phyloP scores from a whole-genome alignment of 2,888 invertebrate genomes.

The Pherbina coryleti region DNA sequence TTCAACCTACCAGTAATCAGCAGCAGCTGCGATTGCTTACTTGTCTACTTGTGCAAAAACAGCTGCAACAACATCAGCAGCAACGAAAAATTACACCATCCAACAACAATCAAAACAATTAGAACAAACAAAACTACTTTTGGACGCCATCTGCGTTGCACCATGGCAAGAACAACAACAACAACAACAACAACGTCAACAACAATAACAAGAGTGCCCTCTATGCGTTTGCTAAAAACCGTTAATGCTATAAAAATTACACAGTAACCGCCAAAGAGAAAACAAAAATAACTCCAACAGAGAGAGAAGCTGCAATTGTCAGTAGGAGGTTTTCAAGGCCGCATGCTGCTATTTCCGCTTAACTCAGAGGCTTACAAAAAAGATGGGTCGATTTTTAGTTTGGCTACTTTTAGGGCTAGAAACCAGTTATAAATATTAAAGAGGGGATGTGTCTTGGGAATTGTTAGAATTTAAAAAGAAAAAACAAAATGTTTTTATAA shows the following conservation, averaged over 20 bases:
- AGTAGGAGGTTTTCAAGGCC: too few relatives aligned
- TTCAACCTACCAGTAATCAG: background rate
- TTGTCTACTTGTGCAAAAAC: background rate
- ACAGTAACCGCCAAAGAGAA: background rate
- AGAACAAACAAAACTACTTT: background rate
- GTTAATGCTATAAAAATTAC: background rate
- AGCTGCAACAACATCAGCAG: slow-evolving; percentile 8
- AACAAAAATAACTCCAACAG: background rate
- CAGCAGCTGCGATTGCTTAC: background rate
- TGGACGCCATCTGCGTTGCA: background rate
- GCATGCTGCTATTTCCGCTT: background rate
- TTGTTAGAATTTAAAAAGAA: too few relatives aligned
- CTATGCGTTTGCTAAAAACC: background rate
- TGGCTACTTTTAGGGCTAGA: background rate
- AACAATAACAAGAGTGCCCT: background rate
- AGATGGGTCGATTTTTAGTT: background rate
- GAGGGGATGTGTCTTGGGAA: too few relatives aligned
- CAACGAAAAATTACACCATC: background rate
- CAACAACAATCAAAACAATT: slow-evolving; percentile 13
- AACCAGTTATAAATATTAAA: too few relatives aligned
- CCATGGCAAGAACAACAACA: background rate
- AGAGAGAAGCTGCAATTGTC: background rate
- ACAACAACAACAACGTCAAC: too few relatives aligned
- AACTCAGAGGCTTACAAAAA: background rate
- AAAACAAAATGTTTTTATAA: too few relatives aligned